Evolutionary conservation across 2,888 invertebrate species (phyloP), one percentile per base, ranked within the genome.

Genomic region (Exocentrus adspersus): DNA sequence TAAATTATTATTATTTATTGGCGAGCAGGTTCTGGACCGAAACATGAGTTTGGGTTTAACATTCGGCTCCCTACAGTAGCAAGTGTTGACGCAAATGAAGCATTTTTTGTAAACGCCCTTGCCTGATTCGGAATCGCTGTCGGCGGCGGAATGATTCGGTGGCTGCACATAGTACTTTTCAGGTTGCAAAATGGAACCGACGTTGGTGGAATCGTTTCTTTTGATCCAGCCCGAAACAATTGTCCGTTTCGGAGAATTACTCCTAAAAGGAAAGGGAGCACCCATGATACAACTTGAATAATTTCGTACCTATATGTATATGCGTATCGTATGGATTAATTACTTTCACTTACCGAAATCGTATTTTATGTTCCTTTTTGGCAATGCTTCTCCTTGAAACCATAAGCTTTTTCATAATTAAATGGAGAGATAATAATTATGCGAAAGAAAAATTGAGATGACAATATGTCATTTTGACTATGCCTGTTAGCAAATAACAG

Each of bases 181-280:
- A 7, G 72, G 70, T 10, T 73, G 70, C 17, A 73, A 58, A 48
- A 71, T 51, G 0, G 69, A 69, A 28, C 65, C 68, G 1, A 74
- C 42, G 16, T 67, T 70, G 1, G 70, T 65, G 1, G 74, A 74
- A 61, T 74, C 71, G 24, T 74, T 74, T 63, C 74, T 48, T 1
- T 45, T 63, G 6, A 30, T 43, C 72, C 73, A 72, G 12, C 62
- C 67, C 2, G 60, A 57, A 2, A 50, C 30, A 7, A 68, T 7
- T 6, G 58, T 48, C 20, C 42, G 24, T 28, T 65, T 63, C 12
- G 50, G 58, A 10, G 41, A 30, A 1, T 53, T 14, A 12, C 37
- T 37, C n/a, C 37, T 37, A 37, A 37, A 37, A 37, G 4, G 7
- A 24, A 5, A 24, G 24, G 24, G 3, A 24, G 24, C n/a, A n/a